phyloP scores from a whole-genome alignment of 1,140 invertebrate species.

The Heliconius nattereri region DNA sequence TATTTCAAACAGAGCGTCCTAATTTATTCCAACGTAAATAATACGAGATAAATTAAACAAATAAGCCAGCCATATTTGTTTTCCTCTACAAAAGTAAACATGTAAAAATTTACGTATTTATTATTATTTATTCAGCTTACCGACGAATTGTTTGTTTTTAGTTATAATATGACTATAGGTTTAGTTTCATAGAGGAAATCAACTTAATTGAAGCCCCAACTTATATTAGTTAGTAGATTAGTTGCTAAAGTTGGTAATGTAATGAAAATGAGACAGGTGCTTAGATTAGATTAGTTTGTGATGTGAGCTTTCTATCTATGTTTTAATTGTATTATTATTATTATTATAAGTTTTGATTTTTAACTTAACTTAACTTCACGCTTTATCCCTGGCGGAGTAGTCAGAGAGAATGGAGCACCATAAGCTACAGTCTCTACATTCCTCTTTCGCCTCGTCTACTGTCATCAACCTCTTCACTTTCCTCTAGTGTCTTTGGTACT shows the following conservation, averaged over 20 bases:
- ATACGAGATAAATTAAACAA: not conserved
- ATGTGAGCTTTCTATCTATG: too few species aligned
- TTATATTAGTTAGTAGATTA: conserved; percentile 4
- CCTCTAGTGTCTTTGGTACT: too few species aligned
- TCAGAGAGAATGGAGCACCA: too few species aligned
- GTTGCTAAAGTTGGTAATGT: not conserved
- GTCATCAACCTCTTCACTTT: too few species aligned
- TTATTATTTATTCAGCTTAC: not conserved
- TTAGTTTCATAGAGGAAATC: not conserved
- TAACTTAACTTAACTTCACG: too few species aligned
- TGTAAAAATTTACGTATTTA: not conserved
- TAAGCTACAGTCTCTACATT: too few species aligned
- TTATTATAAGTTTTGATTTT: too few species aligned
- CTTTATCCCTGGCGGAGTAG: too few species aligned
- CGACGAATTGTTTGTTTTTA: not conserved
- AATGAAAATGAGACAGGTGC: conserved; percentile 6
- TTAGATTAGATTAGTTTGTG: not conserved
- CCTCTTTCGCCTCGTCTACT: too few species aligned
- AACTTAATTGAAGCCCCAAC: not conserved
- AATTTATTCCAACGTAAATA: not conserved
- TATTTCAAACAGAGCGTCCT: not conserved
- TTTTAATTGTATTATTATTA: not conserved
- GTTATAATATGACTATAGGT: not conserved
- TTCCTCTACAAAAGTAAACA: not conserved
- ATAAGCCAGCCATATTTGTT: not conserved